Base-by-base conservation (phyloP, 1,140 invertebrate species). In the Temnothorax curvispinosus region DNA sequence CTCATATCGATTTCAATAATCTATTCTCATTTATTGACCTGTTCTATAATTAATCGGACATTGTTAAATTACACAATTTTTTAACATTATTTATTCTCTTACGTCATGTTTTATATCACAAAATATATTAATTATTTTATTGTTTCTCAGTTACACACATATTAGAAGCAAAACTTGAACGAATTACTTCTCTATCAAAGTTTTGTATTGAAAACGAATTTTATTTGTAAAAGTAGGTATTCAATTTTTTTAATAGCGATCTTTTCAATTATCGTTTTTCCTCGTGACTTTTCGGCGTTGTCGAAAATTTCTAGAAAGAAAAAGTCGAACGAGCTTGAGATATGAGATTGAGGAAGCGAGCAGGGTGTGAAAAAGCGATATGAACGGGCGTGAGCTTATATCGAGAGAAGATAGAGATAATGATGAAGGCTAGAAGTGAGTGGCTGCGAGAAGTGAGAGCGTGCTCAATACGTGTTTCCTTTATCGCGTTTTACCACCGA, bases 401-500 rank as follows among this genome's bases (percentile, higher is more conserved):
- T 90, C 80, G 86, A 58, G 41, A 71, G 52, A 69, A 80, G 78
- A 87, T 38, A 67, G 50, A 80, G 75, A 86, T 71, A 86, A 67
- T 72, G 60, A 58, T 64, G 38, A 71, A 80, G 67, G 78, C 75
- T 84, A n/a, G 72, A 47, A 58, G 60, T 60, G 64, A 72, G 69
- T 71, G 86, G 74, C n/a, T 44, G 67, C 47, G 41, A 88, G 81
- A 87, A 85, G 69, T 71, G 89, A 91, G 88, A 92, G 90, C 92
- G 91, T 93, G 94, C 91, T 94, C 94, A 94, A 94, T 93, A 93
- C 93, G 94, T 94, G 93, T 93, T 94, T 94, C 92, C 88, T 92
- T 94, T 94, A 94, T 94, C 94, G 91, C 90, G 88, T 93, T 84
- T 93, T 89, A 93, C 92, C 92, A 90, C 86, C 87, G 88, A 91